Evolutionary conservation across 2,113 vertebrate species (phyloP).

Genomic region (Acanthisitta chloris): DNA sequence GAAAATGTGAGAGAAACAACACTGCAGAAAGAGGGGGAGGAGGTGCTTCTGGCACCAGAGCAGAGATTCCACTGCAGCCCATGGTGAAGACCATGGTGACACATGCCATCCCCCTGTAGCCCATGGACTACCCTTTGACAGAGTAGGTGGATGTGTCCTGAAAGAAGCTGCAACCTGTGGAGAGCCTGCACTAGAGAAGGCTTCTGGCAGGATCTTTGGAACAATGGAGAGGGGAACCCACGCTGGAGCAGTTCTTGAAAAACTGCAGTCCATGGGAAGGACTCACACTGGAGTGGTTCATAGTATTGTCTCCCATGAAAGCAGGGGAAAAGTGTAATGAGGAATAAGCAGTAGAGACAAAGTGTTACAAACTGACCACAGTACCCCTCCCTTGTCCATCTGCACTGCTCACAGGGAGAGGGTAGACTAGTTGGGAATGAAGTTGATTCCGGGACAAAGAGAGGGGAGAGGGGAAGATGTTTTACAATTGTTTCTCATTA

Average conservation of each 20-base stretch:
- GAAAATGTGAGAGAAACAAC: not conserved
- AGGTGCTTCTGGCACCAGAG: accelerated
- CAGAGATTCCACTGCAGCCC: not conserved
- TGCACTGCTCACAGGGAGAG: not conserved
- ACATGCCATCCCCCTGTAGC: not conserved
- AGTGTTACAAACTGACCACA: not conserved
- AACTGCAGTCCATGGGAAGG: not conserved
- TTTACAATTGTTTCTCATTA: not conserved
- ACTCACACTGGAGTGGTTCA: accelerated
- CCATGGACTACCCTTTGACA: too few species aligned
- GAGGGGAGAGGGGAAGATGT: accelerated
- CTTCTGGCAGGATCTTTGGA: not conserved
- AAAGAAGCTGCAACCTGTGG: not conserved
- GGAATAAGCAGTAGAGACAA: not conserved
- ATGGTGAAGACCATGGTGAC: not conserved
- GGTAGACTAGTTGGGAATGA: not conserved
- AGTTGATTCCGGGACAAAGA: not conserved
- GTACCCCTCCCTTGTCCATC: not conserved
- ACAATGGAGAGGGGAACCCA: too few species aligned
- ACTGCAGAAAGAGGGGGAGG: not conserved
- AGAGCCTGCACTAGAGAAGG: not conserved
- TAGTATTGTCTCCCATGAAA: not conserved
- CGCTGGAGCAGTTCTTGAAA: not conserved
- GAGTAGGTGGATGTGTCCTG: not conserved
- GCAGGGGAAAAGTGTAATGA: not conserved